A percentile compares a stretch with the other conserved stretches of the same genome.
phyloP scores from a whole-genome alignment of 2,797 vertebrate genomes.

The Brachyalestes nurse region DNA sequence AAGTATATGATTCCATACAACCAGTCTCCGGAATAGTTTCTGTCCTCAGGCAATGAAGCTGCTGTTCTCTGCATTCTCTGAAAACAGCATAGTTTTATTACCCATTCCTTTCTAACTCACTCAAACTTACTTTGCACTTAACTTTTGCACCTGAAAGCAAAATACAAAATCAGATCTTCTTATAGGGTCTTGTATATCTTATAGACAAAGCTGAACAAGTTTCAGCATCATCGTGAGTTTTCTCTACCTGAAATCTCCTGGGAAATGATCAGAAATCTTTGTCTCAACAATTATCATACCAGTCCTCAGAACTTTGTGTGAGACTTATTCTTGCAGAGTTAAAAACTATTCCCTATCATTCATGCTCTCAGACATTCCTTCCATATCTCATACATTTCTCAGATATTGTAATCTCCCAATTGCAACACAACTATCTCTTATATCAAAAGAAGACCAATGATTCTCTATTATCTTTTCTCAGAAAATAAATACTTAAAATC shows the following conservation, averaged over 20 bases:
- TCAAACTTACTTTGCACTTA: background rate
- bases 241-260: background rate
- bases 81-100: background rate
- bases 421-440: too few relatives aligned
- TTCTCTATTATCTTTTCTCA: too few relatives aligned
- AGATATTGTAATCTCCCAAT: too few relatives aligned
- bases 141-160: background rate
- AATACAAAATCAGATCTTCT: background rate
- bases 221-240: background rate
- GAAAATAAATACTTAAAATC: too few relatives aligned
- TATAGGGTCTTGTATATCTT: too few relatives aligned
- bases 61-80: background rate
- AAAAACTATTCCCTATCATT: too few relatives aligned
- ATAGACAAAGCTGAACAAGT: background rate
- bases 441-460: too few relatives aligned
- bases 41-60: background rate
- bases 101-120: background rate
- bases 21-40: background rate
- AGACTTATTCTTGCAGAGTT: background rate
- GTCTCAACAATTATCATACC: background rate
- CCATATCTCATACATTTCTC: background rate
- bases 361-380: background rate
- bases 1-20: background rate
- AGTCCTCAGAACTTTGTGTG: too few relatives aligned
- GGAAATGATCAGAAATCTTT: too few relatives aligned